Evolutionary conservation across 2,888 invertebrate species (phyloP), one percentile per base, ranked within the genome.

Genomic region (Philhelius pedissequus): DNA sequence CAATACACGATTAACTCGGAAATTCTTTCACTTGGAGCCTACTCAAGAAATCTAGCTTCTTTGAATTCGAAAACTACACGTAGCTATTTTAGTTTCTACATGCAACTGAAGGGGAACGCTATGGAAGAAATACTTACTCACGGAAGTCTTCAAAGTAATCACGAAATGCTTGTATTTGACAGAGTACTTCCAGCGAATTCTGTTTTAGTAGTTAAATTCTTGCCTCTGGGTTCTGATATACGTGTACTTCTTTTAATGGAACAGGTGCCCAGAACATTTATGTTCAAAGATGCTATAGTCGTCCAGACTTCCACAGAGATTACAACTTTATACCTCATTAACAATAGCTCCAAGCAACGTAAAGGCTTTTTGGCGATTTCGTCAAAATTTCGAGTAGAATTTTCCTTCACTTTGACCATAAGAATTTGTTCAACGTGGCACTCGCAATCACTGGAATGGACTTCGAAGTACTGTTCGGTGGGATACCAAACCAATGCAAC

Each of bases 121-220:
- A 9, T 20, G 0, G 54, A 54, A 4, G 35, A 18, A 0, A 45
- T 50, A 15, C 4, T 69, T 0, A 50, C 74, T 4, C 7, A 40
- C 0, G 88, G 87, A 7, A 58, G 58, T 18, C 54, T 89, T 0
- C 74, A 82, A 4, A 56, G 45, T 25, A 9, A 45, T 0, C 30
- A 64, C 0, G 87, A 88, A 50, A 88, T 89, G 88, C 81, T 86
- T 5, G 60, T 88, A 0, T 89, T 86, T 69, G 73, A 66, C 27
- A 66, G 84, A 15, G 13, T 62, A 32, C 52, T 88, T 32, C 87
- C 87, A 0, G 30, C 66, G 30, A 87, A 88, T 71, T 68, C 86
- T 0, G 54, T 87, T 2, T 27, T 88, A 9, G 22, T 87, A 6
- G 66, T 88, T 0, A 87, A 69, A 5, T 87, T 89, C 32, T 1